phyloP scores from a whole-genome alignment of 2,113 vertebrate genomes.

The Puntigrus tetrazona region DNA sequence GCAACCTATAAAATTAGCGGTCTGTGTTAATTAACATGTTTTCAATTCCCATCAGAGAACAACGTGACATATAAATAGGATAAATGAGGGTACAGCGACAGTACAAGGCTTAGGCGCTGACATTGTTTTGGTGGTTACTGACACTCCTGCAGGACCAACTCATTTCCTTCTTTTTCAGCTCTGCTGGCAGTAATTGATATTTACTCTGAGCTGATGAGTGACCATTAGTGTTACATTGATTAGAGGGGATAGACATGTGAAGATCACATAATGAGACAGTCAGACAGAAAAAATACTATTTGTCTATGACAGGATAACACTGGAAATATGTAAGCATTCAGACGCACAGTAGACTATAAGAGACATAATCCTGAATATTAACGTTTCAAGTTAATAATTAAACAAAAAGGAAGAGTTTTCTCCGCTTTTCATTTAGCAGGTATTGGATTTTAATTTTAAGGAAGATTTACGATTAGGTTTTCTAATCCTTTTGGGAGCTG shows the following conservation, averaged over 20 bases:
- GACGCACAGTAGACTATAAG: neutral
- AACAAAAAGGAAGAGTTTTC: conserved; percentile 9
- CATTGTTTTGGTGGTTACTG: no score
- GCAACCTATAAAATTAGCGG: no score
- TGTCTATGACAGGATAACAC: neutral
- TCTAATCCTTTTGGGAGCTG: conserved; percentile 54
- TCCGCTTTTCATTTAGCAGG: conserved; percentile 51
- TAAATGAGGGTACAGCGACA: neutral
- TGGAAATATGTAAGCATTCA: neutral
- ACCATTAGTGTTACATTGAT: conserved; percentile 30
- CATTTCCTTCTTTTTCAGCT: conserved; percentile 32
- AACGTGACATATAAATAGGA: neutral
- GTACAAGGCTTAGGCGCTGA: no score
- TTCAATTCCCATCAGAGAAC: neutral
- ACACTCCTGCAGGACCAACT: neutral
- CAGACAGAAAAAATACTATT: neutral
- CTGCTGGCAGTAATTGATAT: conserved; percentile 11
- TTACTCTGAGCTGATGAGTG: conserved; percentile 29
- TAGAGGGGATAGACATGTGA: conserved; percentile 18
- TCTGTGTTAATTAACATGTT: neutral
- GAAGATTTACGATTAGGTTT: conserved; percentile 53
- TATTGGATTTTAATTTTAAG: conserved; percentile 53
- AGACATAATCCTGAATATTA: neutral
- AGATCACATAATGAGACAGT: neutral
- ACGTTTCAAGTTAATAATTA: conserved; percentile 41